Base-by-base conservation (phyloP, 2,113 vertebrate species). In the Protobothrops mucrosquamatus region DNA sequence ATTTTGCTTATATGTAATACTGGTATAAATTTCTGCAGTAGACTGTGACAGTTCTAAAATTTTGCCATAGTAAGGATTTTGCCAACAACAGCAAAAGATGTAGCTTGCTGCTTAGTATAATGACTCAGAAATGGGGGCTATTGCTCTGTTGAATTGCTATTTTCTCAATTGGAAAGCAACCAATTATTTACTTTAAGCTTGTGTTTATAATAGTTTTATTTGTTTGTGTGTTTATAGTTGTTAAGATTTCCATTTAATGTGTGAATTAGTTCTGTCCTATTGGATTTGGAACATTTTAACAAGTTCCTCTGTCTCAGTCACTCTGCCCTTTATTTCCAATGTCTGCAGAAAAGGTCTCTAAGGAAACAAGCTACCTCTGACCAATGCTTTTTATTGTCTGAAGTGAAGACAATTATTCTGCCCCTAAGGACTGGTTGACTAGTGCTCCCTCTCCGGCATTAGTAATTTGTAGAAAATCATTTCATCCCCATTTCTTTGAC, bases 401-500 rank as follows among this genome's bases (percentile, higher is more conserved):
- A 95, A 93, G 34, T 54, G 57, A 94, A 95, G 87, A 88, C 74
- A 95, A 91, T 94, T 95, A 92, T 93, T 95, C 94, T 95, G 7
- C 4, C 85, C 29, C 57, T 0, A 0, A 94, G 39, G 55, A 94
- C 43, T 89, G 0, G 55, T 92, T 92, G 93, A 87, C 34, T 52
- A 29, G 22, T 11, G 3, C 91, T 1, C 92, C 9, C 4, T 92
- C 87, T 94, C 39, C 0, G 89, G 92, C 92, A 57, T 86, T 93
- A 92, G 61, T 94, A 95, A 94, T 96, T 95, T 96, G 23, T 23
- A 94, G 89, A 81, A 89, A 92, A 81, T 86, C 54, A 34, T 87
- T 0, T 92, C 94, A 85, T 95, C 94, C 48, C 9, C 93, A 91
- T 92, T 94, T 94, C 64, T 6, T 29, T 94, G 6, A 89, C 23